phyloP scores from a whole-genome alignment of 2,797 vertebrate species.

The Furcifer pardalis region DNA sequence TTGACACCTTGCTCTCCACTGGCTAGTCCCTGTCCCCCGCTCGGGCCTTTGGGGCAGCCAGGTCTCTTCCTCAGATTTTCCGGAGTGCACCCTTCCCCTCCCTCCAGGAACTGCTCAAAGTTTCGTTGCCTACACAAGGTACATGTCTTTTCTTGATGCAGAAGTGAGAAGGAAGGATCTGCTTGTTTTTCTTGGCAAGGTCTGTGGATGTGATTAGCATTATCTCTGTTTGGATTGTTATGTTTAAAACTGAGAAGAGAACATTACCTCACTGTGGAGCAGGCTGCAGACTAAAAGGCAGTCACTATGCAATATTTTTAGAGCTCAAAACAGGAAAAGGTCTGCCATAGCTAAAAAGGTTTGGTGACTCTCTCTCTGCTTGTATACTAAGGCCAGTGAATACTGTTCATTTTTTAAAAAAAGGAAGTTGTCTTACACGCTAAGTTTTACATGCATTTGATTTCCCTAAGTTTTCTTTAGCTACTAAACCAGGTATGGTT shows the following conservation, averaged over 20 bases:
- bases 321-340: slow-evolving; percentile 49
- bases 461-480: slow-evolving; percentile 41
- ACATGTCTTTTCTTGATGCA: not conserved
- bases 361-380: slow-evolving; percentile 14
- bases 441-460: slow-evolving; percentile 37
- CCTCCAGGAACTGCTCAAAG: slow-evolving; percentile 7
- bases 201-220: slow-evolving; percentile 51
- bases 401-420: slow-evolving; percentile 55
- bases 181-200: slow-evolving; percentile 48
- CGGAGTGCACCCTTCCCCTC: not conserved
- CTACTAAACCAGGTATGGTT: slow-evolving; percentile 27
- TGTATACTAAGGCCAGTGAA: slow-evolving; percentile 25
- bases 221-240: slow-evolving; percentile 47
- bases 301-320: slow-evolving; percentile 39
- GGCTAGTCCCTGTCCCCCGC: too few species aligned
- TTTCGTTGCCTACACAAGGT: slow-evolving; percentile 33
- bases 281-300: slow-evolving; percentile 20
- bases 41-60: not conserved
- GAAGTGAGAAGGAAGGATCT: slow-evolving; percentile 17
- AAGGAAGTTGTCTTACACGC: slow-evolving; percentile 47
- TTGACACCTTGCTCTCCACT: not conserved
- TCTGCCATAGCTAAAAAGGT: slow-evolving; percentile 33
- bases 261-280: slow-evolving; percentile 19
- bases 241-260: slow-evolving; percentile 27
- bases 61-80: not conserved